Percentiles rank a stretch among this genome's conserved stretches.
These are phyloP conservation scores for Gavialis gangeticus DNA, from an alignment of 2,113 vertebrate genomes.

Conservation along the genomic window DNA sequence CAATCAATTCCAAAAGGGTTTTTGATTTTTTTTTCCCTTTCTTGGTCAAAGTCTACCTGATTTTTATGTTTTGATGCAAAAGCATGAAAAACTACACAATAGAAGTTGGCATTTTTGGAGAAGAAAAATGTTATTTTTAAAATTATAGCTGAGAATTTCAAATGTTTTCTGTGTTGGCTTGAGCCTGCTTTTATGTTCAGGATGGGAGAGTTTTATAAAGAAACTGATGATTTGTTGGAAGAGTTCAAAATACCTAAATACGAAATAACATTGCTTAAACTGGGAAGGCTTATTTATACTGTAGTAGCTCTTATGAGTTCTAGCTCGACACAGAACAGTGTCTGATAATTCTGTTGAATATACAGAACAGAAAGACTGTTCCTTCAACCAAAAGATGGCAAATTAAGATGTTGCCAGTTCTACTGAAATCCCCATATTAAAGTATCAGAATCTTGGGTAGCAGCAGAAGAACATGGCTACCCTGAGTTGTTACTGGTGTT, in stretches of 20 bases:
- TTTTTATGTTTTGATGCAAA: background rate
- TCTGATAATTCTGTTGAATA: background rate
- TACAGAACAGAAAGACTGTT: background rate
- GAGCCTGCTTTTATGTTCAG: background rate
- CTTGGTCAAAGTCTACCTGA: background rate
- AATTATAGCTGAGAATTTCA: background rate
- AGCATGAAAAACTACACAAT: background rate
- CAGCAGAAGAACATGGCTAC: background rate
- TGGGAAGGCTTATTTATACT: too few species aligned
- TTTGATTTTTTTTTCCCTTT: background rate
- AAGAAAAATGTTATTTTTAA: background rate
- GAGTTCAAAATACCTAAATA: background rate
- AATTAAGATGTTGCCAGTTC: background rate
- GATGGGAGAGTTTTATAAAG: background rate
- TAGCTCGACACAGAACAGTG: too few species aligned
- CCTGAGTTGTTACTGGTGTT: background rate
- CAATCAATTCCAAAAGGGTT: background rate
- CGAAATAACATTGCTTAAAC: too few species aligned
- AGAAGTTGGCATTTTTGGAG: background rate
- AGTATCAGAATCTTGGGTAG: background rate
- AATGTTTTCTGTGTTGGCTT: background rate
- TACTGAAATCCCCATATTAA: background rate
- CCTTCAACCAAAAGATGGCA: background rate
- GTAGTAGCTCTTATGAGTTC: too few species aligned
- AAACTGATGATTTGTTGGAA: background rate